phyloP scores from a whole-genome alignment of 2,797 vertebrate genomes.

The Muscicapa striata region DNA sequence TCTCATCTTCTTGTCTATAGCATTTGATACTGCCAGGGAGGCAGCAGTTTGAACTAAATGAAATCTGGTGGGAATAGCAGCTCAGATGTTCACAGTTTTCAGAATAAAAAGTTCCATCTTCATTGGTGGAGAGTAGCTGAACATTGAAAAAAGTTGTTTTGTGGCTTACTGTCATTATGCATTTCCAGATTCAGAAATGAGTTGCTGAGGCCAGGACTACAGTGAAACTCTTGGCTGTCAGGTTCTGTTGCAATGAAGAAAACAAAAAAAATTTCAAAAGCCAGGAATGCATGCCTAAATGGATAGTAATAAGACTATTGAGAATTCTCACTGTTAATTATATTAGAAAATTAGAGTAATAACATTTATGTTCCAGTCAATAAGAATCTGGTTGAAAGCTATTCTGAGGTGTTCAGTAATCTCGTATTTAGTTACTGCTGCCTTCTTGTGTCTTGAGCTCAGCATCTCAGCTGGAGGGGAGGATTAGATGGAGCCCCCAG shows the following conservation, averaged over 20 bases:
- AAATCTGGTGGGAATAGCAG: slow-evolving; percentile 1
- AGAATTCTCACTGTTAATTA: neutral
- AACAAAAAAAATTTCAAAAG: neutral
- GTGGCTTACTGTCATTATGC: neutral
- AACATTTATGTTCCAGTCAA: neutral
- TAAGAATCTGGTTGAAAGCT: neutral
- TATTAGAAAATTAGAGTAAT: neutral
- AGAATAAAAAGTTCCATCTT: neutral
- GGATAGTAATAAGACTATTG: neutral
- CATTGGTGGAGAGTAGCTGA: neutral
- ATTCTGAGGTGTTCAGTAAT: neutral
- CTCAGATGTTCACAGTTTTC: slow-evolving; percentile 18
- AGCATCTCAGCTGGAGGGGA: neutral
- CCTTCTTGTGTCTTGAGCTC: neutral
- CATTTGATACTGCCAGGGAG: neutral
- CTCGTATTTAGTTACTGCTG: neutral
- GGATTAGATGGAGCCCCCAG: neutral
- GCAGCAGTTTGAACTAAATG: neutral
- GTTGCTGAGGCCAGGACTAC: neutral
- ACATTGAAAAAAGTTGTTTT: neutral
- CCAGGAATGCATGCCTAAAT: neutral
- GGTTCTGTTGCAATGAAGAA: neutral
- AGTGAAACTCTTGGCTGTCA: neutral
- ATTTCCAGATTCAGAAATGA: neutral
- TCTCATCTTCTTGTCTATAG: neutral